A percentile compares a stretch with the other conserved stretches of the same genome.
phyloP scores from a whole-genome alignment of 2,888 invertebrate genomes.

The Sphecodes monilicornis region DNA sequence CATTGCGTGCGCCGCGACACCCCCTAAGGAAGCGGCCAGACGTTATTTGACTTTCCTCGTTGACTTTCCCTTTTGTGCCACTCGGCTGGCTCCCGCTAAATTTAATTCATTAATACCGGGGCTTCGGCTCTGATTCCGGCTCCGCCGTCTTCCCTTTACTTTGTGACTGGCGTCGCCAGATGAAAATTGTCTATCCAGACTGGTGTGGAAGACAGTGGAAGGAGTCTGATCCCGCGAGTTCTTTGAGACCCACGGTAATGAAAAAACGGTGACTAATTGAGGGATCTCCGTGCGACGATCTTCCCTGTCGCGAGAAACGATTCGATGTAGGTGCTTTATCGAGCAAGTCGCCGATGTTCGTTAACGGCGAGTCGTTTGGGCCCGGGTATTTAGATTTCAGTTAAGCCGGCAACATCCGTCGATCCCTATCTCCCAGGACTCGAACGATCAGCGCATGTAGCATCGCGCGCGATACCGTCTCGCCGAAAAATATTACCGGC shows the following conservation, averaged over 20 bases:
- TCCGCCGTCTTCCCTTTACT: conserved; percentile 35
- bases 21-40: conserved; percentile 42
- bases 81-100: conserved; percentile 59
- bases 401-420: conserved; percentile 29
- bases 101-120: conserved; percentile 68
- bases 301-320: neutral
- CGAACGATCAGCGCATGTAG: conserved; percentile 45
- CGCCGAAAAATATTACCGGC: conserved; percentile 38
- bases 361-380: neutral
- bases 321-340: neutral
- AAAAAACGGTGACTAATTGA: conserved; percentile 6
- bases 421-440: conserved; percentile 38
- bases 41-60: conserved; percentile 57
- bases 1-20: neutral
- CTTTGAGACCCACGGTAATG: conserved; percentile 4
- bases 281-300: neutral
- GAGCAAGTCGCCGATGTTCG: neutral
- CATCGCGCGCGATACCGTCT: conserved; percentile 33
- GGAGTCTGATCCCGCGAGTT: neutral
- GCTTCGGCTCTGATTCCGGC: conserved; percentile 35
- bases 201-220: neutral
- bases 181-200: conserved; percentile 37
- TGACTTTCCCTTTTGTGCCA: conserved; percentile 58
- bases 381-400: conserved; percentile 25
- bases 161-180: conserved; percentile 32